Base-by-base conservation (phyloP, 2,113 vertebrate species). In the Bucco capensis region DNA sequence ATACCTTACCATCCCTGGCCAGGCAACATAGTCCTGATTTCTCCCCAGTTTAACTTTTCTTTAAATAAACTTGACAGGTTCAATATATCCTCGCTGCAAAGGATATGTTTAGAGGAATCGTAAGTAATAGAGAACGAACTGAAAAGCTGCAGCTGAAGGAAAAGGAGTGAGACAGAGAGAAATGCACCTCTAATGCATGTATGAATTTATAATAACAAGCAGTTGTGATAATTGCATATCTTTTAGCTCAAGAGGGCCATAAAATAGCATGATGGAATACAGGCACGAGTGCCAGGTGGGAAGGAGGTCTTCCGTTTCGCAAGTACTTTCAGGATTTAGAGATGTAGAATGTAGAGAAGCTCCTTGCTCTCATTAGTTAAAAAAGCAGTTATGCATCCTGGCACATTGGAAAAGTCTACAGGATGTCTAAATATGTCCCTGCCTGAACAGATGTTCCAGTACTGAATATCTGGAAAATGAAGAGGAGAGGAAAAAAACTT, bases 1-100 rank as follows among this genome's bases (percentile, higher is more conserved):
- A 97, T 95, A 83, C 79, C 88, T 95, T 95, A 81, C 88, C 38
- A 81, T 86, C 82, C 79, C 76, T 79, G 47, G 75, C 61, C 70
- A 86, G 62, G 76, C 46, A 94, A 74, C 85, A 78, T 18, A 72
- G 53, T 95, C 74, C 57, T 94, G 87, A 74, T 89, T 95, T 91
- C 93, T 84, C 80, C 67, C 70, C 71, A 58, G 77, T 95, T 95
- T 93, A 93, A 93, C 94, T 96, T 96, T 90, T 93, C 89, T 95
- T 96, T 96, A 96, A 96, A 95, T 90, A 96, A 96, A 96, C 84
- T 91, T 97, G 96, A 96, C 95, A 96, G 71, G 57, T 94, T 93
- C 96, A 95, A 94, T 96, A 95, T 79, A 95, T 92, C 67, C 94
- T 93, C 3, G 1, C 87, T 73, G 72, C 71, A 57, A 94, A 91